Percentiles rank a stretch among this genome's conserved stretches.
Conservation (phyloP, 2,888 invertebrate species). For the Embidobia sp. region DNA sequence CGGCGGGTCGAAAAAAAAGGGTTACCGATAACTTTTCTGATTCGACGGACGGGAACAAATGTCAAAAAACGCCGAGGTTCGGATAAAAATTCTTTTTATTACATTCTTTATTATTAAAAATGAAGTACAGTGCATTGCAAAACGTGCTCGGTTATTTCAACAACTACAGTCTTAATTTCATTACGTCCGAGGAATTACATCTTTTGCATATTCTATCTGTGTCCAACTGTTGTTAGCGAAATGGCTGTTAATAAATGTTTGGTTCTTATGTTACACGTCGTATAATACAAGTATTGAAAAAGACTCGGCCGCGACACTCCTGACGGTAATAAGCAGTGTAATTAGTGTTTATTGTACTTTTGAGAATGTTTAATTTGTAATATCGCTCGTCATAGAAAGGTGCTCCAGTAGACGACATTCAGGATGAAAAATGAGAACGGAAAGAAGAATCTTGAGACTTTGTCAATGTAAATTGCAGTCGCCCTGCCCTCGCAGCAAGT, state of each 20-base stretch:
- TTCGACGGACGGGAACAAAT: background rate
- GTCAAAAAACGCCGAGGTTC: too few relatives aligned
- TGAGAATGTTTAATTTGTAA: constrained; percentile 46
- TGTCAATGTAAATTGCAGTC: constrained; percentile 91
- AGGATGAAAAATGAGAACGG: constrained; percentile 94
- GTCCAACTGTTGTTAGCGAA: constrained; percentile 1
- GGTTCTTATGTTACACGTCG: constrained; percentile 18
- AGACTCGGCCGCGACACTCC: constrained; percentile 15
- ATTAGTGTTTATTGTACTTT: constrained; percentile 59
- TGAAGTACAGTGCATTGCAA: constrained; percentile 47
- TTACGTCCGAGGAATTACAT: constrained; percentile 38
- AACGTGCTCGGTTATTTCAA: constrained; percentile 18
- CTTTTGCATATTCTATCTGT: constrained; percentile 6
- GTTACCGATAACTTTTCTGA: too few relatives aligned
- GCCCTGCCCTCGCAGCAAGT: constrained; percentile 89
- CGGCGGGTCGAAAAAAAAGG: too few relatives aligned
- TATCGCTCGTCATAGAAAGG: constrained; percentile 83
- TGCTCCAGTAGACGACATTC: constrained; percentile 95
- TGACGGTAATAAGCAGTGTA: constrained; percentile 28
- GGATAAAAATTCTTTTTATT: constrained; percentile 29
- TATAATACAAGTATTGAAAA: constrained; percentile 41
- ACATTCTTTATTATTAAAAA: constrained; percentile 52
- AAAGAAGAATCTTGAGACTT: constrained; percentile 93
- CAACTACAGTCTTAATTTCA: constrained; percentile 52
- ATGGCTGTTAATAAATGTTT: constrained; percentile 9